phyloP scores from a whole-genome alignment of 2,113 vertebrate species.

The Larimichthys crocea region DNA sequence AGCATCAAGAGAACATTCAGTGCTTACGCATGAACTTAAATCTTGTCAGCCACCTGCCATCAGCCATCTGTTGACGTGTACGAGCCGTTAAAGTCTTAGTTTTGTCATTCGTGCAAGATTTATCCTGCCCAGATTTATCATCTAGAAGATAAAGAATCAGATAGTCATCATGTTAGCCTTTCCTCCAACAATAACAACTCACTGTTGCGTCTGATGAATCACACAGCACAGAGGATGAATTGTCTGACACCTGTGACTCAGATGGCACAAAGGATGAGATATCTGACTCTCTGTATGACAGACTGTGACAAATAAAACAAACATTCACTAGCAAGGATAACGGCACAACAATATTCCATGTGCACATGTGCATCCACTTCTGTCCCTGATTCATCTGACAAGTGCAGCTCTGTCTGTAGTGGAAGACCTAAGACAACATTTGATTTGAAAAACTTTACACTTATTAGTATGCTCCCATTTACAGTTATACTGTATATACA shows the following conservation, averaged over 20 bases:
- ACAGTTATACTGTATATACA: too few species aligned
- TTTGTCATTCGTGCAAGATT: conserved; percentile 12
- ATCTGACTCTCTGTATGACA: not conserved
- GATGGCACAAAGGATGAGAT: too few species aligned
- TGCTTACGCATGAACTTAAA: conserved; percentile 6
- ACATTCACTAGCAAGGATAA: too few species aligned
- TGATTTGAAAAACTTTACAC: too few species aligned
- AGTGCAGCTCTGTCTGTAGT: conserved; percentile 17
- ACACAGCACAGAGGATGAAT: conserved; percentile 5
- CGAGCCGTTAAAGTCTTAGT: not conserved
- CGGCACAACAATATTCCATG: too few species aligned
- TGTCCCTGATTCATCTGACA: conserved; percentile 33
- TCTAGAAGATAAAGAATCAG: conserved; percentile 23
- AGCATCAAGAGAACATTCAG: not conserved
- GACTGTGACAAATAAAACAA: not conserved
- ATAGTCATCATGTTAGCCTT: not conserved
- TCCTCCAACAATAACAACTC: not conserved
- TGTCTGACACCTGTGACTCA: conserved; percentile 27
- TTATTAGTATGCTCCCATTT: too few species aligned
- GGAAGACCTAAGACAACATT: conserved; percentile 1
- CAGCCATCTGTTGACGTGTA: not conserved
- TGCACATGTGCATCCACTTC: conserved; percentile 9
- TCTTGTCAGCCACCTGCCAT: not conserved
- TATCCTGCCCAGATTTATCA: conserved; percentile 1
- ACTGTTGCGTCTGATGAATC: conserved; percentile 40